Conservation (phyloP, 2,113 vertebrate species). For the Pelodiscus sinensis region DNA sequence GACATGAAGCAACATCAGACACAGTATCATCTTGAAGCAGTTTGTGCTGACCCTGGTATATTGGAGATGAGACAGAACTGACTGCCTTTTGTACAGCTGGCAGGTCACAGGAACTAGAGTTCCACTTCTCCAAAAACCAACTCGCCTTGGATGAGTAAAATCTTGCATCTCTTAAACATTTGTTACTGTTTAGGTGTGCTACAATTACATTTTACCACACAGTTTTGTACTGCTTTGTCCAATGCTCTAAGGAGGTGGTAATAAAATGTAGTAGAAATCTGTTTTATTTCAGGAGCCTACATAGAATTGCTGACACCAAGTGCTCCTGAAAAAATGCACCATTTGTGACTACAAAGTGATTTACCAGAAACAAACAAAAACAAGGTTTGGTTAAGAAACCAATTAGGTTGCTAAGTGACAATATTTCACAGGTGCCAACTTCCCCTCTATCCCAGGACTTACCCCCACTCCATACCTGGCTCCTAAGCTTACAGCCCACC, state of each 20-base stretch:
- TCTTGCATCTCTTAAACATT: rapidly evolving
- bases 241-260: background rate
- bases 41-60: background rate
- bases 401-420: background rate
- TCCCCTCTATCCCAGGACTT: no score
- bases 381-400: background rate
- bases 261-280: background rate
- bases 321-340: background rate
- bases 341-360: background rate
- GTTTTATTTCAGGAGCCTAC: background rate
- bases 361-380: background rate
- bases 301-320: background rate
- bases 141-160: background rate
- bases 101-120: background rate
- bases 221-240: background rate
- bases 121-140: background rate
- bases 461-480: no score
- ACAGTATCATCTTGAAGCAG: background rate
- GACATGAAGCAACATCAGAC: background rate
- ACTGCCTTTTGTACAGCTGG: background rate
- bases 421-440: no score
- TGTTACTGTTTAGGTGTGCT: background rate
- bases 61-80: background rate
- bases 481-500: no score
- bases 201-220: background rate